Base-by-base conservation (phyloP, 2,113 vertebrate genomes). In the Elgaria multicarinata region DNA sequence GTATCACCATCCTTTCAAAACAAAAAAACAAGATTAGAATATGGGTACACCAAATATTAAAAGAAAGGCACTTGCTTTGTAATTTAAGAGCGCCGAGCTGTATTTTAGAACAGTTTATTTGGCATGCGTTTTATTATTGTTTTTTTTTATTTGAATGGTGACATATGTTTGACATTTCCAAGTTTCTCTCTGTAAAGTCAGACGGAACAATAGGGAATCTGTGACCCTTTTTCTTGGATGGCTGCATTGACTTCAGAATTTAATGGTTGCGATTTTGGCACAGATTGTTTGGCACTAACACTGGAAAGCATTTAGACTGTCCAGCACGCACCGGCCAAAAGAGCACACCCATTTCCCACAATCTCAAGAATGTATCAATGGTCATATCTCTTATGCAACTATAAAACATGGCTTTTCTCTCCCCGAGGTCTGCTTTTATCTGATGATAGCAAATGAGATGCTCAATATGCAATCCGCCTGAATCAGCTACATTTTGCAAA, bases 211-310 rank as follows among this genome's bases (percentile, higher is more conserved):
- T 91, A 87, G 64, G 88, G 31, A 93, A 81, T 93, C 85, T 90
- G 92, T 95, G 75, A 89, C 95, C 90, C 87, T 90, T 71, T 12
- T 94, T 92, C 85, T 96, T 96, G 95, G 94, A 94, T 4, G 0
- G 66, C 89, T 80, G 67, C 82, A 53, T 90, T 79, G 92, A n/a
- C 82, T 94, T 86, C 86, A 95, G 87, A 90, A 81, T 87, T 93
- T 93, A 84, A 96, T 90, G 85, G 66, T 91, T 93, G 85, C 86
- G 85, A 94, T 92, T 90, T 96, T 93, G 75, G 89, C 94, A 87
- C 86, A 92, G 85, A 89, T 92, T 90, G 74, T 69, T 96, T 95
- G 94, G 95, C 92, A 3, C 4, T 81, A 77, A 91, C 55, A 33
- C 53, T 79, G 92, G 55, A 94, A 94, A 92, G 88, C 2, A 88